Conservation (phyloP, 2,113 vertebrate genomes). For the Mohoua ochrocephala region DNA sequence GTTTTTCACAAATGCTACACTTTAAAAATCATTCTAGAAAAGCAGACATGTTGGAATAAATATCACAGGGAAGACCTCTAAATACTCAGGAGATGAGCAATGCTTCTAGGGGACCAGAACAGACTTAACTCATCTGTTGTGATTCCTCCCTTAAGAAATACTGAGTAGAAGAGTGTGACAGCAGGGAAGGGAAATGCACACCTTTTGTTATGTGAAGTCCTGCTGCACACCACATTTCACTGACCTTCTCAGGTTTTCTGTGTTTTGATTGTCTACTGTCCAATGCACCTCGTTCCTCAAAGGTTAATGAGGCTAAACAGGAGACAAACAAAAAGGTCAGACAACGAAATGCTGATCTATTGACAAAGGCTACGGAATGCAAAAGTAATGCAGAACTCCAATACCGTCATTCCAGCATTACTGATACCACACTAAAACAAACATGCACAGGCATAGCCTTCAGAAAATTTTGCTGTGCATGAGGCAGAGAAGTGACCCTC, state of each 20-base stretch:
- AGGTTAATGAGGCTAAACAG: conserved; percentile 52
- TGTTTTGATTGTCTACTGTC: background rate
- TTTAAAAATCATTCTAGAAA: background rate
- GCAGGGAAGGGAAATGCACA: background rate
- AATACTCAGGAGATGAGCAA: background rate
- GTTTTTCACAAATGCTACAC: background rate
- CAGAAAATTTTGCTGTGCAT: background rate
- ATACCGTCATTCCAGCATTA: background rate
- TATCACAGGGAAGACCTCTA: background rate
- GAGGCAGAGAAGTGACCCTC: background rate
- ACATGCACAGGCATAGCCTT: background rate
- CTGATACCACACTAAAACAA: background rate
- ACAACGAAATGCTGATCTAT: background rate
- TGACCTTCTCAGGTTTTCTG: background rate
- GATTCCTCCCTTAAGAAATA: background rate
- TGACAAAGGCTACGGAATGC: background rate
- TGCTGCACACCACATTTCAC: background rate
- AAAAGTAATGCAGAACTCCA: background rate
- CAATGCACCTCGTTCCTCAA: conserved; percentile 2
- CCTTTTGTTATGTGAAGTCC: background rate
- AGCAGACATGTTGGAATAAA: background rate
- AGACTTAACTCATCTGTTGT: background rate
- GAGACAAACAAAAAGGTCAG: conserved; percentile 30
- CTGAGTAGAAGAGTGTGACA: background rate
- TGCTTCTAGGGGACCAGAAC: background rate